phyloP scores from a whole-genome alignment of 2,797 vertebrate genomes.

The Siniperca scherzeri region DNA sequence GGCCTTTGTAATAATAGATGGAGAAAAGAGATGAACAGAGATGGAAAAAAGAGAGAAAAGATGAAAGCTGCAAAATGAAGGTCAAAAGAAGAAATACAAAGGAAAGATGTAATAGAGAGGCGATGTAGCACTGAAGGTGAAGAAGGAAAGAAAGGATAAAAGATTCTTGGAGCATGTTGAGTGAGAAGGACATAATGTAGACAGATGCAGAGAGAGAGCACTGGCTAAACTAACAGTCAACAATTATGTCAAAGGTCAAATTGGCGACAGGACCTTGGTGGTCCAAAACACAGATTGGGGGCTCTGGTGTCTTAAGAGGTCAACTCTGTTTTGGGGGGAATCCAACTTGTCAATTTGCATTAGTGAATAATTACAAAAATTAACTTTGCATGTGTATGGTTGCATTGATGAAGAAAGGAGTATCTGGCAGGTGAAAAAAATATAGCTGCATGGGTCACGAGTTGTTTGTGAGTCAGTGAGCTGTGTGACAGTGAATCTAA shows the following conservation, averaged over 20 bases:
- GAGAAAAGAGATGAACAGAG: background rate
- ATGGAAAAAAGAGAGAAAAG: constrained; percentile 17
- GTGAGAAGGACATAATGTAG: constrained; percentile 9
- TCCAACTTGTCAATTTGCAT: constrained; percentile 52
- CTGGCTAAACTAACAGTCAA: constrained; percentile 64
- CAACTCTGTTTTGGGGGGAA: constrained; percentile 42
- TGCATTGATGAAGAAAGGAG: constrained; percentile 40
- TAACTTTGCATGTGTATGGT: constrained; percentile 28
- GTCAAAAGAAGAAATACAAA: constrained; percentile 2
- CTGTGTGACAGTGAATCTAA: constrained; percentile 80
- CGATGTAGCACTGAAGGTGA: background rate
- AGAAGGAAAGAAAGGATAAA: constrained; percentile 8
- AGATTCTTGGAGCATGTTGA: background rate
- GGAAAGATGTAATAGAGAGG: background rate
- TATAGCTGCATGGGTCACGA: constrained; percentile 63
- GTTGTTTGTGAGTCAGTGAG: constrained; percentile 80
- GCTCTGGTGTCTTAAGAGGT: constrained; percentile 42
- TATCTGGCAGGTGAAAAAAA: constrained; percentile 50
- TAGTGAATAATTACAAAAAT: constrained; percentile 51
- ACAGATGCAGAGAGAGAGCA: constrained; percentile 29
- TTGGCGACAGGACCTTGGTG: constrained; percentile 40
- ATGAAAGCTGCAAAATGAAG: background rate
- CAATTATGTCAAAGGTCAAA: constrained; percentile 69
- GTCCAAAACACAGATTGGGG: constrained; percentile 35
- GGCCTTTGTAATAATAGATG: background rate